A percentile compares a stretch with the other conserved stretches of the same genome.
Conservation (phyloP, 2,797 vertebrate species). For the Fratercula arctica region DNA sequence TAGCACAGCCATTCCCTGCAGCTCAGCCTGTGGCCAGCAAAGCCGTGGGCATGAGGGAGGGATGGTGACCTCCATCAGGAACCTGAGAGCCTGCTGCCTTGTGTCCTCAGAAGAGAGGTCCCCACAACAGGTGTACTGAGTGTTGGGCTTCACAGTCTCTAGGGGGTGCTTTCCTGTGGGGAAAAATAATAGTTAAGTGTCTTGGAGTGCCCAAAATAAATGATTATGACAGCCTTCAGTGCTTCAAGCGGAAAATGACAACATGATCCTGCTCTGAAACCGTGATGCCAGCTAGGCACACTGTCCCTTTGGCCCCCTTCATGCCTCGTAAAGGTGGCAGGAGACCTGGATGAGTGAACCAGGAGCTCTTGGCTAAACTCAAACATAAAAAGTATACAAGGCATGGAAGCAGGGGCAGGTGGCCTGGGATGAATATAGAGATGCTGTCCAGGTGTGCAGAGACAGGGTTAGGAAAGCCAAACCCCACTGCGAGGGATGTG, state of each 20-base stretch:
- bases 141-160: not conserved
- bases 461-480: not conserved
- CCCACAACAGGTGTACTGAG: not conserved
- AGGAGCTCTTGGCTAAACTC: not conserved
- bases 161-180: not conserved
- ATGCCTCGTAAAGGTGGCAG: not conserved
- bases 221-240: not conserved
- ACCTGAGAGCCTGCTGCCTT: not conserved
- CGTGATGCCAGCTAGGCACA: rapidly evolving
- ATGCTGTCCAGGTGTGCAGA: not conserved
- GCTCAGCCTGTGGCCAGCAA: not conserved
- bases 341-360: not conserved
- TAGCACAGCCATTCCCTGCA: not conserved
- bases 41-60: rapidly evolving
- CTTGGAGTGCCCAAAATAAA: not conserved
- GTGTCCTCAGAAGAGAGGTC: not conserved
- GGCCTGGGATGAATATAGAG: not conserved
- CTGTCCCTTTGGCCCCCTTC: not conserved
- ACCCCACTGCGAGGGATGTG: rapidly evolving
- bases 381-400: not conserved
- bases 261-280: not conserved
- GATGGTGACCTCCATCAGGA: not conserved
- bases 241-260: not conserved
- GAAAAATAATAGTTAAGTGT: not conserved
- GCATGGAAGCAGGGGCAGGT: not conserved